Evolutionary conservation across 2,797 vertebrate genomes (phyloP).

Genomic region (Hephaestus fuliginosus): DNA sequence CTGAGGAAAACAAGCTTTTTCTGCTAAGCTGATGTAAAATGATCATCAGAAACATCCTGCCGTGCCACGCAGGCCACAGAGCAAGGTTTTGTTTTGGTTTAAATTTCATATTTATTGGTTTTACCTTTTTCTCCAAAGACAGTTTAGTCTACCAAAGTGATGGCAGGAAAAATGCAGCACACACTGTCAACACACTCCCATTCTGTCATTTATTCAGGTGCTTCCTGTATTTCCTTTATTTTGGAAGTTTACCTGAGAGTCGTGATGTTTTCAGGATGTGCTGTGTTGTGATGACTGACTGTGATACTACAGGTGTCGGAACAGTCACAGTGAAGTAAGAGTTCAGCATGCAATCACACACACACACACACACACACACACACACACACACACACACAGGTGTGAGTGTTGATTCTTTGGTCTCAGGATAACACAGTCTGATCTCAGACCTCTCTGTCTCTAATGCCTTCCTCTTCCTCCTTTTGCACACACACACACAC

Average conservation of each 20-base stretch:
- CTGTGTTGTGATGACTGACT: slow-evolving; percentile 53
- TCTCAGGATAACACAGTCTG: slow-evolving; percentile 48
- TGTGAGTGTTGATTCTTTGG: slow-evolving; percentile 16
- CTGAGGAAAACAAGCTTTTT: neutral
- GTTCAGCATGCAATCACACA: slow-evolving; percentile 8
- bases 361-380: slow-evolving; percentile 13
- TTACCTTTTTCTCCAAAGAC: slow-evolving; percentile 1
- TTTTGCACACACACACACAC: slow-evolving; percentile 31
- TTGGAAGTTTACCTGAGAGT: slow-evolving; percentile 69
- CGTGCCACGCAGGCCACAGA: neutral
- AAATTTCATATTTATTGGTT: slow-evolving; percentile 42
- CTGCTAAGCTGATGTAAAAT: neutral
- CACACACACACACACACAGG: slow-evolving; percentile 35
- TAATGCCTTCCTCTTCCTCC: slow-evolving; percentile 61
- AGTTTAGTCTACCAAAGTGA: slow-evolving; percentile 38
- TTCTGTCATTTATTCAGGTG: slow-evolving; percentile 72
- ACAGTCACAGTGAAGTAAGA: slow-evolving; percentile 22
- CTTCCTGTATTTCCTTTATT: slow-evolving; percentile 71
- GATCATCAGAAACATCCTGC: neutral
- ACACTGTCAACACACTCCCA: slow-evolving; percentile 39
- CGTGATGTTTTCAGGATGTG: slow-evolving; percentile 72
- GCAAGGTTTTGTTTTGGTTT: neutral
- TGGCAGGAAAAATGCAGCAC: slow-evolving; percentile 40
- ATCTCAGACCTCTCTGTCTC: slow-evolving; percentile 52
- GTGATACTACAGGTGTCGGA: slow-evolving; percentile 63